These are phyloP conservation scores for Parauchenoglanis ngamensis DNA, from an alignment of 2,797 vertebrate genomes.

Conservation along the genomic window DNA sequence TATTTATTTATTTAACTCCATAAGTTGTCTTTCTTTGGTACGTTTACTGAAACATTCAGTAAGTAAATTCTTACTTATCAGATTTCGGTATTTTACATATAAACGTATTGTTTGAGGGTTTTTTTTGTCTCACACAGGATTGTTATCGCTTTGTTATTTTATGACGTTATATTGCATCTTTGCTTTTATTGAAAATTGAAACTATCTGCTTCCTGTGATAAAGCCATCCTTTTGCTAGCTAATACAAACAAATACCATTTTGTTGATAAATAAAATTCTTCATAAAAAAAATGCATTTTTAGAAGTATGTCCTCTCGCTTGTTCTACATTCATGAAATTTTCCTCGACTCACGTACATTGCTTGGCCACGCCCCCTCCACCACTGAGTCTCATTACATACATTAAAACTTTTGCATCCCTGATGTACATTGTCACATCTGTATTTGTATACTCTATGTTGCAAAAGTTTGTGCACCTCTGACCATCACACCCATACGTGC, in stretches of 20 bases:
- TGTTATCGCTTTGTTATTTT: no score
- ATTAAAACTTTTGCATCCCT: no score
- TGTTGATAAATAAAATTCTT: not conserved
- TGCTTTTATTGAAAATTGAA: not conserved
- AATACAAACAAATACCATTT: not conserved
- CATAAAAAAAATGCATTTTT: no score
- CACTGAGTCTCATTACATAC: not conserved
- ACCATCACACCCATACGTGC: not conserved
- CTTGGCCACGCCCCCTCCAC: not conserved
- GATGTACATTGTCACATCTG: no score
- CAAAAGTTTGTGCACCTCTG: not conserved
- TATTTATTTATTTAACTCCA: not conserved
- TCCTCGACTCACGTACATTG: not conserved
- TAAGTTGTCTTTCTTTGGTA: not conserved
- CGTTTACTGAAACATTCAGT: not conserved
- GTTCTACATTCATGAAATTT: no score
- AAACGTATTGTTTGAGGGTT: no score
- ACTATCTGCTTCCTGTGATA: not conserved
- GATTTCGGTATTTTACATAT: not conserved
- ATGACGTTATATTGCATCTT: no score
- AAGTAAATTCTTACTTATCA: not conserved
- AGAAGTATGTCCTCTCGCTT: no score
- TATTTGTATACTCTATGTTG: no score
- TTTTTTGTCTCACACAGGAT: no score
- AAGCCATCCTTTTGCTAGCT: not conserved